Evolutionary conservation across 2,888 invertebrate species (phyloP), one percentile per base, ranked within the genome.

Genomic region (Drosophila quinaria): DNA sequence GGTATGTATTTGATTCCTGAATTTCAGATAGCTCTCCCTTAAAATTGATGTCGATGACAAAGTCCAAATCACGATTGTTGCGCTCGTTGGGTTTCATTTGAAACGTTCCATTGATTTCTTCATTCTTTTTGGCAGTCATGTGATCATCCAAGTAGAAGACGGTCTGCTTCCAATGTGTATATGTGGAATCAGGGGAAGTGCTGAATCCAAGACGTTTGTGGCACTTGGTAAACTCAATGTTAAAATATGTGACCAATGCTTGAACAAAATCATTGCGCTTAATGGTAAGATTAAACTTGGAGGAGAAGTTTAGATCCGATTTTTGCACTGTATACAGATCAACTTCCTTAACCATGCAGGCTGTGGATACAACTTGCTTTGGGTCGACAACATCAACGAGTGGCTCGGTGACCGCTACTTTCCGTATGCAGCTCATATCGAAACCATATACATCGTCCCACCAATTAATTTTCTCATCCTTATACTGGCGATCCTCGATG

Each of bases 391-490:
- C 98, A 93, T 99, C 99, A 0, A 99, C 99, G 2, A 99, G 94
- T 0, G 99, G 99, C 93, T 99, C 99, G 39, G 97, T 97, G 80
- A 99, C 98, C 17, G 99, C 99, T 71, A 99, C 98, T 93, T 98
- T 97, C 59, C 99, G 95, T 92, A 99, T 99, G 84, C 98, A 98
- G 86, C 98, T 98, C 99, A 99, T 99, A 93, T 99, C 98, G 92
- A 99, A 99, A 54, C 99, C 99, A 90, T 99, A 99, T 2, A 99
- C 99, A 93, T 98, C 98, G 91, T 99, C 98, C 99, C 99, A 99
- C 99, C 99, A 99, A 94, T 99, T 99, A 86, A 99, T 99, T 93
- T 99, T 99, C 93, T 99, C 99, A 91, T 99, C 99, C 93, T 99
- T 99, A 94, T 99, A 99, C 93, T 99, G 99, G 19, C 99, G 95